These are phyloP conservation scores for Acleris cristana DNA, from an alignment of 2,888 invertebrate genomes.

Conservation along the genomic window DNA sequence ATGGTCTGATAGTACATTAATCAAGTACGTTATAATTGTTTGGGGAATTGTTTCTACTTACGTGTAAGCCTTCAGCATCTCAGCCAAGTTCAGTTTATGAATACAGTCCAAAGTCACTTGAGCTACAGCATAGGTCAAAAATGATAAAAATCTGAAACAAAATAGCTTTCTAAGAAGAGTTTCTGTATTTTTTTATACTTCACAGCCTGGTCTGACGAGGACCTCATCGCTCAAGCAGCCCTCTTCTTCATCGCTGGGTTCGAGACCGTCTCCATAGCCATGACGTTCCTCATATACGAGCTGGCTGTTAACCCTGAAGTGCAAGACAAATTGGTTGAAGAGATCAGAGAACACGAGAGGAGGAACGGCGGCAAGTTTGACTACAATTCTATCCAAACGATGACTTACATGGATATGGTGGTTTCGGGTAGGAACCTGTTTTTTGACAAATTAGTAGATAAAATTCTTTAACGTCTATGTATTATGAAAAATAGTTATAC, in stretches of 20 bases:
- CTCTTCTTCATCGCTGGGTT: constrained; percentile 84
- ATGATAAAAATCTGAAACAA: too few relatives aligned
- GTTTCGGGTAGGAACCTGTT: constrained; percentile 68
- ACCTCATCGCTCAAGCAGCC: constrained; percentile 75
- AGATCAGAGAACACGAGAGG: constrained; percentile 76
- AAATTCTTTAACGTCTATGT: too few relatives aligned
- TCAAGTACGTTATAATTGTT: too few relatives aligned
- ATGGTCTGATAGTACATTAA: too few relatives aligned
- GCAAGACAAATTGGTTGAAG: constrained; percentile 79
- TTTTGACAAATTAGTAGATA: too few relatives aligned
- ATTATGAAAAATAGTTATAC: too few relatives aligned
- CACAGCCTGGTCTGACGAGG: constrained; percentile 66
- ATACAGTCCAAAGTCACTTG: too few relatives aligned
- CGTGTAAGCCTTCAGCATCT: too few relatives aligned
- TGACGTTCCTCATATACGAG: constrained; percentile 82
- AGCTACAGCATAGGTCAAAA: too few relatives aligned
- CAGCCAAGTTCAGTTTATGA: too few relatives aligned
- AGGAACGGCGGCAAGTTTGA: constrained; percentile 71
- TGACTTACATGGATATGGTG: constrained; percentile 86
- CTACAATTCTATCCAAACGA: constrained; percentile 78
- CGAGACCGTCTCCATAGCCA: constrained; percentile 72
- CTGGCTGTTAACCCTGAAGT: constrained; percentile 83
- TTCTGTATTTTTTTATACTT: not conserved
- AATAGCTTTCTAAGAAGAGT: too few relatives aligned
- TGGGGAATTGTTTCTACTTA: too few relatives aligned